Base-by-base conservation (phyloP, 1,140 invertebrate species). In the Drosophila elegans region DNA sequence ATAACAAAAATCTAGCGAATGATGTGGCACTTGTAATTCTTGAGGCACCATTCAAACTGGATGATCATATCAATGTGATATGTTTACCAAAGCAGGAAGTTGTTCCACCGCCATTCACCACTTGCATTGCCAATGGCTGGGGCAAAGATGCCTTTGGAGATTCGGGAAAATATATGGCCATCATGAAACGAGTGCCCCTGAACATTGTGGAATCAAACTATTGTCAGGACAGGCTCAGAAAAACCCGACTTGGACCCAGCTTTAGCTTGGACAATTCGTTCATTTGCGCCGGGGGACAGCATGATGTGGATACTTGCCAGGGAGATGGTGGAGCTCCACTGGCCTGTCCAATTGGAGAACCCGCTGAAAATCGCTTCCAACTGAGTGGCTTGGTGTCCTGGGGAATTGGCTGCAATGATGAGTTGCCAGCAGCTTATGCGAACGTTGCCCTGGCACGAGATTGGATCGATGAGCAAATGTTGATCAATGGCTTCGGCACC, bases 241-340 rank as follows among this genome's bases (percentile, higher is more conserved):
- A 1, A 3, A 25, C 42, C n/a, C 9, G 2, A 11, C 13, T 7
- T 21, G 13, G 13, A 21, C 6, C 13, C 21, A 16, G 1, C n/a
- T 42, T 42, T 5, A 3, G 1, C 21, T 38, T 27, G 11, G 3
- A 11, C 11, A 12, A 1, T 5, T 25, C 44, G 10, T 5, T 12
- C 9, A 11, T 46, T 4, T 46, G 21, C 21, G 44, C 44, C 3
- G 44, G 10, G 11, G 10, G 11, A 4, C 10, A 27, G 11, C 9
- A 0, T 11, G 3, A 1, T 3, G 1, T 27, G 1, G 3, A 25
- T 12, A 12, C 21, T 1, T 2, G 4, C 21, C 1, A 12, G 0
- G 44, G 11, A 10, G 21, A 46, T 12, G 44, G 10, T 2, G 44
- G 44, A 3, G 44, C 7, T 21, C 44, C 44, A 11, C 44, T 46